A percentile compares a stretch with the other conserved stretches of the same genome.
phyloP scores from a whole-genome alignment of 2,797 vertebrate species.

The Vipera latastei region DNA sequence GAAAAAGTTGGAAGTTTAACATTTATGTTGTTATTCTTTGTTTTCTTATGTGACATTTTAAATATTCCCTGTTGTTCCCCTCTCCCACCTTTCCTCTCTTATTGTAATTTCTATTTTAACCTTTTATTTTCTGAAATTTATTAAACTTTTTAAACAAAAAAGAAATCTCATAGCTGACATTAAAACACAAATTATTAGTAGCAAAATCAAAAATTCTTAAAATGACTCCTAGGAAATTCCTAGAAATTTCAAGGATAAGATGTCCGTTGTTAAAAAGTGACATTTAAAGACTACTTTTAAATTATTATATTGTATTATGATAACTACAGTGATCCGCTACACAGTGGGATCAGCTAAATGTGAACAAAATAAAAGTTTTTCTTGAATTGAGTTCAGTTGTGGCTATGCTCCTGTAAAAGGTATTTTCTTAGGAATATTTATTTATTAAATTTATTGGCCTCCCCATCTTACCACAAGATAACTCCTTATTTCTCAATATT shows the following conservation, averaged over 20 bases:
- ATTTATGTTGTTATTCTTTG: neutral
- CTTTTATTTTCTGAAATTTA: neutral
- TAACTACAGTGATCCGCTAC: neutral
- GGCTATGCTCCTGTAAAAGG: neutral
- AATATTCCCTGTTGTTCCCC: neutral
- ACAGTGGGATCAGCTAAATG: neutral
- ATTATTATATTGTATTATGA: neutral
- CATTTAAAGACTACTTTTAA: neutral
- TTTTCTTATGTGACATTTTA: neutral
- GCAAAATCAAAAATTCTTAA: neutral
- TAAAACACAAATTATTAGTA: neutral
- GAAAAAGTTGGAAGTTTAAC: neutral
- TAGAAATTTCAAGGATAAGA: neutral
- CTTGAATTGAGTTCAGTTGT: neutral
- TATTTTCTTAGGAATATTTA: neutral
- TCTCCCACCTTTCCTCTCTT: neutral
- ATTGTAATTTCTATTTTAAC: neutral
- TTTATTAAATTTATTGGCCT: neutral
- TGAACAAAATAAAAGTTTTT: neutral
- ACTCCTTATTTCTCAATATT: neutral
- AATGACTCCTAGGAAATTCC: neutral
- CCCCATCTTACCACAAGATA: neutral
- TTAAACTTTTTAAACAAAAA: neutral
- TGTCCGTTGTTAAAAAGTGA: neutral
- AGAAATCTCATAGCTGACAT: neutral